phyloP scores from a whole-genome alignment of 1,140 invertebrate genomes.

The Zophobas atratus region DNA sequence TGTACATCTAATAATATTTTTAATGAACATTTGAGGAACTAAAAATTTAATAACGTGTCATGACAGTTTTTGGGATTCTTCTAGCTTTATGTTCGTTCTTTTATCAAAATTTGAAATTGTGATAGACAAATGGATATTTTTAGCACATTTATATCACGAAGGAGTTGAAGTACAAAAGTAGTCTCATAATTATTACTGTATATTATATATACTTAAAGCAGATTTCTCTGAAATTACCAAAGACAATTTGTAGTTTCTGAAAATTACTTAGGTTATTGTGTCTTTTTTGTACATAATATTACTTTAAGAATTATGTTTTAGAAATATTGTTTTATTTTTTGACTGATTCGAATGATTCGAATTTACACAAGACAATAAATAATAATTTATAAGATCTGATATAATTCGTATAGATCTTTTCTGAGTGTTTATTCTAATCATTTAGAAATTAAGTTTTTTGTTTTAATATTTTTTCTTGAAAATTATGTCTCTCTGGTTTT shows the following conservation, averaged over 20 bases:
- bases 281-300: conserved; percentile 12
- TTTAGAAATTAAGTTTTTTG: conserved; percentile 36
- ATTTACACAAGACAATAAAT: conserved; percentile 37
- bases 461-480: conserved; percentile 44
- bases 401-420: conserved; percentile 14
- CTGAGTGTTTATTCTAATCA: conserved; percentile 57
- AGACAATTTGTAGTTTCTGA: conserved; percentile 41
- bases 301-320: conserved; percentile 16
- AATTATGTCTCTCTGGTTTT: conserved; percentile 42
- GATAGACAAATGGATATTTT: conserved; percentile 38
- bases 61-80: conserved; percentile 12
- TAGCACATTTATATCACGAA: conserved; percentile 7
- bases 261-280: conserved; percentile 15
- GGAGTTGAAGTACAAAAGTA: conserved; percentile 30
- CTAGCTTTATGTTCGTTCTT: conserved; percentile 13
- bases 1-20: too few relatives aligned
- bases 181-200: conserved; percentile 18
- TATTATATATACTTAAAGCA: conserved; percentile 44
- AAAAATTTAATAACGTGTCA: not conserved
- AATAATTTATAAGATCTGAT: conserved; percentile 20
- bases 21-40: too few relatives aligned
- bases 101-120: conserved; percentile 24
- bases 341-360: conserved; percentile 51
- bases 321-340: conserved; percentile 23
- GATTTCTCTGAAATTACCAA: conserved; percentile 46